Evolutionary conservation across 2,113 vertebrate species (phyloP), one percentile per base, ranked within the genome.

Genomic region (Elachura formosa): DNA sequence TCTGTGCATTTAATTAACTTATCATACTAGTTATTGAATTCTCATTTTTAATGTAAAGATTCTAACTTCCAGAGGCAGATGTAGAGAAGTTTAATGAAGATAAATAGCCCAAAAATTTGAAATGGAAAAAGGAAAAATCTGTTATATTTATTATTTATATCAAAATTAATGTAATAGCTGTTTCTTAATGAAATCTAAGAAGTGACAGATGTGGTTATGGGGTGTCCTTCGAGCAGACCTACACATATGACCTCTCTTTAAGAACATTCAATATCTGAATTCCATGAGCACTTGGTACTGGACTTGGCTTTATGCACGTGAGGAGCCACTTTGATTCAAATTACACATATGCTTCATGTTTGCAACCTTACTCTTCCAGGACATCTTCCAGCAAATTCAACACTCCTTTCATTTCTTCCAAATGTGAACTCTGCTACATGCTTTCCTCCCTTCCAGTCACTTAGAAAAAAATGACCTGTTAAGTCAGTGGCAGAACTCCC

Each of bases 401-500:
- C 31, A 51, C 58, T 94, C 84, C 40, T 67, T 67, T 82, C 56
- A 81, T 94, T 93, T 82, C 46, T 87, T 95, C 67, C 58, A 88
- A 84, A 88, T 71, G 51, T 4, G 6, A 86, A 58, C 45, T 76
- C 48, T 8, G 19, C 45, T 76, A 55, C 79, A 86, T 2, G 10
- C 55, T 88, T 83, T 61, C 49, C 67, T 93, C 46, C 75, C 63
- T 91, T 90, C 69, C 75, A 86, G 55, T 74, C 63, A 73, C 59
- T 88, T 61, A 62, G 80, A 88, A 90, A 91, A 66, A 9, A 59
- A 55, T 54, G 63, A 73, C 88, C 59, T 10, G 2, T 73, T 64
- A 79, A 96, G 69, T 78, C 87, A 87, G n/a, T 78, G 87, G 81
- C 93, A 96, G 83, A 82, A 73, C 78, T 96, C 90, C 87, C 62